Percentiles rank a stretch among this genome's conserved stretches.
Evolutionary conservation across 2,797 vertebrate species (phyloP).

Genomic region (Eulemur albifrons): DNA sequence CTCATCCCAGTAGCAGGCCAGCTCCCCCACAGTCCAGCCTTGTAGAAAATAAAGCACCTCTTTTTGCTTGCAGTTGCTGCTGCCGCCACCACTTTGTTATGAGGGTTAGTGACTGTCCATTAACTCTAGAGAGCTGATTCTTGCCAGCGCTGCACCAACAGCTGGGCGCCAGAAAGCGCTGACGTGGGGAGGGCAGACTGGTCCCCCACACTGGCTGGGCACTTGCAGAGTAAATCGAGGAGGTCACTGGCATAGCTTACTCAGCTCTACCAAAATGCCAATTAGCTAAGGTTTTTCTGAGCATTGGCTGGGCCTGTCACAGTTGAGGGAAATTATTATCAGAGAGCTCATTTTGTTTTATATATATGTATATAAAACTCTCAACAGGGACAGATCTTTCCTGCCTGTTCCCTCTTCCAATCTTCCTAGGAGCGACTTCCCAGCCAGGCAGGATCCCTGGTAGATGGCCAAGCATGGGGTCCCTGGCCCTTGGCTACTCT

Average conservation of each 20-base stretch:
- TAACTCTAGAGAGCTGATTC: conserved; percentile 69
- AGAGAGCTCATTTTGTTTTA: conserved; percentile 40
- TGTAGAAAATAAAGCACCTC: conserved; percentile 49
- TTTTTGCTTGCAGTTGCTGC: not conserved
- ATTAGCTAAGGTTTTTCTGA: conserved; percentile 73
- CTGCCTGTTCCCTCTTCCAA: not conserved
- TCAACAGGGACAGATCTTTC: conserved; percentile 39
- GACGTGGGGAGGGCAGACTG: not conserved
- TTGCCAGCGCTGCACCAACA: conserved; percentile 57
- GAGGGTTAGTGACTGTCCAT: conserved; percentile 74
- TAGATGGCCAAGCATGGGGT: not conserved
- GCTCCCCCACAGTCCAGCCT: not conserved
- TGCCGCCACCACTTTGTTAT: not conserved
- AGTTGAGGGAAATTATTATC: conserved; percentile 67
- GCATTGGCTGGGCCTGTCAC: conserved; percentile 24
- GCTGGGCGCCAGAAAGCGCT: conserved; percentile 61
- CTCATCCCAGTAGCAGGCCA: not conserved
- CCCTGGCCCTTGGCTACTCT: not conserved
- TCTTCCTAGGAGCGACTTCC: not conserved
- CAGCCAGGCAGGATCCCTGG: not conserved
- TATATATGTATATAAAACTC: not conserved
- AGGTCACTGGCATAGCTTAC: conserved; percentile 58
- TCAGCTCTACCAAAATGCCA: conserved; percentile 64
- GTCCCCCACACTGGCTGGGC: not conserved
- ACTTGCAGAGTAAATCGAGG: conserved; percentile 16